Evolutionary conservation across 2,888 invertebrate species (phyloP).

Genomic region (Podabrus alpinus): DNA sequence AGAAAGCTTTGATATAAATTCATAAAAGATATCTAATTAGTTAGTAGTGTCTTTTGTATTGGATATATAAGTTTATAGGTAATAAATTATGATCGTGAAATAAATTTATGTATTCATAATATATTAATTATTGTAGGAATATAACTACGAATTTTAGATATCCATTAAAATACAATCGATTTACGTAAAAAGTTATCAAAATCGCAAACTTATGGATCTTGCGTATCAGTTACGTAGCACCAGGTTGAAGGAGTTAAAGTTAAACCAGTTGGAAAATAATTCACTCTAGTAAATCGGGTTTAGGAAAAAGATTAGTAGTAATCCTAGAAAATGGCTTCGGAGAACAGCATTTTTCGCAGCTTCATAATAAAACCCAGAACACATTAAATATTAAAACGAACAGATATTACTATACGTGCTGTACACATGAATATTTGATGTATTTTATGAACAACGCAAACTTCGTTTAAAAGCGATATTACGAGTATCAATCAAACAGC

Average conservation of each 20-base stretch:
- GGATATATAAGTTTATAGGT: too few species aligned
- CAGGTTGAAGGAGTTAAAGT: constrained; percentile 36
- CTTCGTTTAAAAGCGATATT: constrained; percentile 33
- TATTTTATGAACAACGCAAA: constrained; percentile 35
- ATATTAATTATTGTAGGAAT: background rate
- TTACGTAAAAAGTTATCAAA: constrained; percentile 26
- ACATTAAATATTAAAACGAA: constrained; percentile 47
- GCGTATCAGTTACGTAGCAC: constrained; percentile 21
- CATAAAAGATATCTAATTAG: too few species aligned
- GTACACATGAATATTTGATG: constrained; percentile 34
- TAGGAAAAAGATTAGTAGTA: constrained; percentile 48
- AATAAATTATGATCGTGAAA: background rate
- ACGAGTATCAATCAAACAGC: constrained; percentile 34
- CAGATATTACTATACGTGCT: constrained; percentile 42
- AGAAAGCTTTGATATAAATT: too few species aligned
- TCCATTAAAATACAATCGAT: constrained; percentile 15
- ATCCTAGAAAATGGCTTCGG: constrained; percentile 49
- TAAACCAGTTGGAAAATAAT: constrained; percentile 45
- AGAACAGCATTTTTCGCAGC: constrained; percentile 44
- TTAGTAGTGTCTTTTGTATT: too few species aligned
- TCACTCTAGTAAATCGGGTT: constrained; percentile 45
- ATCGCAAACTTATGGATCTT: constrained; percentile 26
- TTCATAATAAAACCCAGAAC: constrained; percentile 41
- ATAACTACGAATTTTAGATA: background rate
- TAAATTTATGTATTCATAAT: background rate